phyloP scores from a whole-genome alignment of 2,888 invertebrate species.

The Eupelmus urozonus region DNA sequence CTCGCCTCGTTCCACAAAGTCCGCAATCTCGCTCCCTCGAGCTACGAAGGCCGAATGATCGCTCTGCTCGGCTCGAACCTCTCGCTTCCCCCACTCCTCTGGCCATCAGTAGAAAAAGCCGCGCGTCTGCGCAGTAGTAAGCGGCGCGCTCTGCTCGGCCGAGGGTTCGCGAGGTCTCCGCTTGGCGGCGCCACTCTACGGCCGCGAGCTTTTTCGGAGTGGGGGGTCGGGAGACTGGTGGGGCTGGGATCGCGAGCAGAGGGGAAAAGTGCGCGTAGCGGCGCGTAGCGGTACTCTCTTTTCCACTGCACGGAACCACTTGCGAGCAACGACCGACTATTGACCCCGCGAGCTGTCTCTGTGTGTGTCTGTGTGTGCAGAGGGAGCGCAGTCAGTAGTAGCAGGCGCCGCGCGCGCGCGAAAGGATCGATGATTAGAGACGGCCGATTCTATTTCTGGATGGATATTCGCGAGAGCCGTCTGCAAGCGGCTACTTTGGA shows the following conservation, averaged over 20 bases:
- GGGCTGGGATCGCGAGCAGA: conserved; percentile 32
- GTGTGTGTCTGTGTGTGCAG: too few species aligned
- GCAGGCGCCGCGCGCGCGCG: conserved; percentile 58
- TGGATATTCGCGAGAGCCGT: conserved; percentile 7
- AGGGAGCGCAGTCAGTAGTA: conserved; percentile 45
- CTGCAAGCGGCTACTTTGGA: too few species aligned
- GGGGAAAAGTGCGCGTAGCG: conserved; percentile 65
- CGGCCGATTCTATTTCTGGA: conserved; percentile 36
- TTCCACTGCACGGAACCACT: conserved; percentile 70
- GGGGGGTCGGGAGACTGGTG: too few species aligned
- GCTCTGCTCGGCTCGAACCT: neutral
- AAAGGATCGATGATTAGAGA: conserved; percentile 55
- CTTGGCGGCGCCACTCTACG: conserved; percentile 74
- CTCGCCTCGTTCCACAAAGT: too few species aligned
- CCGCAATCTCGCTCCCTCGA: too few species aligned
- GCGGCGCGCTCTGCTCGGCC: conserved; percentile 3
- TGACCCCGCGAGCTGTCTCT: conserved; percentile 76
- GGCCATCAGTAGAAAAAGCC: conserved; percentile 23
- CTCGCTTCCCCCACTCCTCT: neutral
- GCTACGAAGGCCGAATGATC: conserved; percentile 54
- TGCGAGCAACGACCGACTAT: conserved; percentile 74
- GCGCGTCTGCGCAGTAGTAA: conserved; percentile 15
- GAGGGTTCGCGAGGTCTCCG: conserved; percentile 76
- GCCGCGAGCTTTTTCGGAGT: conserved; percentile 50
- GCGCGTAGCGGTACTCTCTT: conserved; percentile 75